Evolutionary conservation across 2,797 vertebrate genomes (phyloP).

Genomic region (Zonotrichia albicollis): DNA sequence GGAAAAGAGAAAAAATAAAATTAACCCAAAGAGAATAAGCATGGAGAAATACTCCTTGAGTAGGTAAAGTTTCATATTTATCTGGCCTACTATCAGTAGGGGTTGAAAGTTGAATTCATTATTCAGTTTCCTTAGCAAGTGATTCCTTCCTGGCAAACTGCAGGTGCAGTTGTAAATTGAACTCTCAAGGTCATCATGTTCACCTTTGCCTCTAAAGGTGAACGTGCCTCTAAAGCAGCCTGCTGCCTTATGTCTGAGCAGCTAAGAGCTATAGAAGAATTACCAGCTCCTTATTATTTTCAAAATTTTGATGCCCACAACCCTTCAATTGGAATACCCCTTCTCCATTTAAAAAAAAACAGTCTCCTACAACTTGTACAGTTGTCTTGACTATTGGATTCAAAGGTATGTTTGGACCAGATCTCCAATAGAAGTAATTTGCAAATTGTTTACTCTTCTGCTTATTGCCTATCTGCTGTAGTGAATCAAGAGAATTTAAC

Average conservation of each 20-base stretch:
- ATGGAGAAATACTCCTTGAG: not conserved
- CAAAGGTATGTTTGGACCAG: not conserved
- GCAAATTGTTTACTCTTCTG: not conserved
- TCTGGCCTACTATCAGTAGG: not conserved
- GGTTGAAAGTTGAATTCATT: not conserved
- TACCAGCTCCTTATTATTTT: not conserved
- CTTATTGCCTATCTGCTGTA: not conserved
- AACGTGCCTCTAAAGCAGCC: not conserved
- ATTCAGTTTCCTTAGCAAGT: not conserved
- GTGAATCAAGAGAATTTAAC: not conserved
- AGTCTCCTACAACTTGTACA: not conserved
- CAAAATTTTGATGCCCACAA: not conserved
- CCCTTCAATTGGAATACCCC: not conserved
- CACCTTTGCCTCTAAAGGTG: not conserved
- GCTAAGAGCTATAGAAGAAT: not conserved
- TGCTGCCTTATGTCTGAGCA: not conserved
- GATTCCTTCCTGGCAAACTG: not conserved
- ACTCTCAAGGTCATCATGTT: rapidly evolving
- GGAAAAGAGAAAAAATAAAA: not conserved
- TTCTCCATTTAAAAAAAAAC: not conserved
- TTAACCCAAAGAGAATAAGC: not conserved
- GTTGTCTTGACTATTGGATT: not conserved
- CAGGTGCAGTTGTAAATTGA: not conserved
- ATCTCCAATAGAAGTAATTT: not conserved
- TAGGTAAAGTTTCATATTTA: not conserved